A percentile compares a stretch with the other conserved stretches of the same genome.
Evolutionary conservation across 2,888 invertebrate genomes (phyloP).

Genomic region (Tachina fera): DNA sequence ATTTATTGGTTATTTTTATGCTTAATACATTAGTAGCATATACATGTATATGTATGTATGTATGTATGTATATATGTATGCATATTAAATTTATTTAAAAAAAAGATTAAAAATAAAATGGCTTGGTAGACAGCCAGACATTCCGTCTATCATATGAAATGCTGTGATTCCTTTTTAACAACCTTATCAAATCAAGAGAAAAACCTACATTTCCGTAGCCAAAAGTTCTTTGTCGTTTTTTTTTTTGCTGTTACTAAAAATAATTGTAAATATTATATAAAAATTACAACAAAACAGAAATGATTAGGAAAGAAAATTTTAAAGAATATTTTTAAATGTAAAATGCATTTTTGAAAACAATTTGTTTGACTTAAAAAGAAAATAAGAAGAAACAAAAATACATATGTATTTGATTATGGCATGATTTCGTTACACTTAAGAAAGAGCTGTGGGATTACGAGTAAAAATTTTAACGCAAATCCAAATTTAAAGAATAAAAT

Average conservation of each 20-base stretch:
- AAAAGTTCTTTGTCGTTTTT: constrained; percentile 18
- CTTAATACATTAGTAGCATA: too few relatives aligned
- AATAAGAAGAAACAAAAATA: constrained; percentile 13
- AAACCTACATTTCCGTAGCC: constrained; percentile 8
- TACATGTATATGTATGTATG: too few relatives aligned
- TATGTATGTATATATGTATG: too few relatives aligned
- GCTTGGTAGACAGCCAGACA: constrained; percentile 62
- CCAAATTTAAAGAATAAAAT: too few relatives aligned
- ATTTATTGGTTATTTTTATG: too few relatives aligned
- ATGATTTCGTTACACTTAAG: constrained; percentile 12
- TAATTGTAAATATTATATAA: constrained; percentile 26
- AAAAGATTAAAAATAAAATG: neutral
- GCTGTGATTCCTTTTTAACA: constrained; percentile 19
- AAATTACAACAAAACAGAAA: constrained; percentile 9
- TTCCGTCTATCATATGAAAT: constrained; percentile 38
- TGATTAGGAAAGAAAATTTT: constrained; percentile 35
- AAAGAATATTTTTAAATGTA: constrained; percentile 8
- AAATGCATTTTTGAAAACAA: constrained; percentile 16
- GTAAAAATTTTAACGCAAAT: neutral
- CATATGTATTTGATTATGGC: neutral
- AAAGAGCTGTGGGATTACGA: neutral
- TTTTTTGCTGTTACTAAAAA: constrained; percentile 34
- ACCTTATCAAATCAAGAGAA: neutral
- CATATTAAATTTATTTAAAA: neutral
- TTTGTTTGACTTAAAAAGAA: constrained; percentile 12